Evolutionary conservation across 2,888 invertebrate genomes (phyloP), one percentile per base, ranked within the genome.

Genomic region (Tuberolachnus salignus): DNA sequence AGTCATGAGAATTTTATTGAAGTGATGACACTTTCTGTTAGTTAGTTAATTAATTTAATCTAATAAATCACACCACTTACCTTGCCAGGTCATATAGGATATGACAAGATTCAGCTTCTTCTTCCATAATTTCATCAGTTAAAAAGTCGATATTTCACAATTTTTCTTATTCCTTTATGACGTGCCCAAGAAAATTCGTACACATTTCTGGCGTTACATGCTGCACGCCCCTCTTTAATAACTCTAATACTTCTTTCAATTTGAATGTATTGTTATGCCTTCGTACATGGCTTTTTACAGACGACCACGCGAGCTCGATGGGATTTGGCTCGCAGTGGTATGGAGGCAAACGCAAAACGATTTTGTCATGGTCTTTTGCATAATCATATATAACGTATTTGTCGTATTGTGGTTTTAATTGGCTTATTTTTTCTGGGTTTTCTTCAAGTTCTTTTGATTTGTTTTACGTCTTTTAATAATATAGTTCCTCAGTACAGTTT

Each of bases 281-380:
- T 23, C 55, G n/a, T n/a, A 44, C 63, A 44, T 63, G 44, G 11
- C 23, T 67, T 51, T 67, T 67, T 8, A 51, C 67, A 49, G 67
- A 67, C 9, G 67, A 14, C 67, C 51, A 67, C 51, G 67, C 51
- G 67, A 75, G 63, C 66, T 75, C 55, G 3, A 75, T 55, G 49
- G 63, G 63, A 23, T 70, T 70, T 23, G 53, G 53, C 21, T 70
- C 70, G 70, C 70, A 70, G 16, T 70, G 70, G 26, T 70, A 49
- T 34, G 73, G 73, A 3, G 44, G 63, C 34, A 63, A 44, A 44
- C 19, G 19, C 19, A 63, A 63, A 19, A 63, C 19, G 26, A 19
- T 26, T 46, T 49, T 73, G 10, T 51, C 9, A 14, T 49, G 42
- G 51, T 67, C 55, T 66, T 75, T 64, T 49, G 44, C 44, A 14